Percentiles rank a stretch among this genome's conserved stretches.
Conservation (phyloP, 64 coral and sea anemone genomes). For the Pocillopora verrucosa region DNA sequence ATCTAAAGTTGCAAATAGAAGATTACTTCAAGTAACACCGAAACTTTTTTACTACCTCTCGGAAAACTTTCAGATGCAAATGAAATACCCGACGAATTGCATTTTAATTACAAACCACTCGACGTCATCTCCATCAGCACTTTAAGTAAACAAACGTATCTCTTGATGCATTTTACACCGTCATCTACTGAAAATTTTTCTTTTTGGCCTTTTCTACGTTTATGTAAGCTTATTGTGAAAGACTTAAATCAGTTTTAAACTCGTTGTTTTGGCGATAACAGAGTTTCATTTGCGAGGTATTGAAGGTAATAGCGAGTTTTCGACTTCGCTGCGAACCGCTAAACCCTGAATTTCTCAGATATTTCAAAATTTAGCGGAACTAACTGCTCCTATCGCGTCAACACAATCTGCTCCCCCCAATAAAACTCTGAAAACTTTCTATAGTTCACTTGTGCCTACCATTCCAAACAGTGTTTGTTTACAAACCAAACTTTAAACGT, state of each 20-base stretch:
- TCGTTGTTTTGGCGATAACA: neutral
- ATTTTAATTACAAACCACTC: neutral
- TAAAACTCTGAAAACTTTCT: neutral
- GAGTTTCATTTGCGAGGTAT: neutral
- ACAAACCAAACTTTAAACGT: neutral
- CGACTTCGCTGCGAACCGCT: neutral
- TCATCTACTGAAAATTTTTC: neutral
- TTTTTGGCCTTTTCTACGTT: neutral
- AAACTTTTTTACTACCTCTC: neutral
- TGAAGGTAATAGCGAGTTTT: neutral
- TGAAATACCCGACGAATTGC: neutral
- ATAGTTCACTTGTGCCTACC: neutral
- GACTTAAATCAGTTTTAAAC: neutral
- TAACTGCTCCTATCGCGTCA: too few species aligned
- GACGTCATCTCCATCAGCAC: neutral
- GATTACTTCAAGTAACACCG: neutral
- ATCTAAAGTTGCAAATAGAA: neutral
- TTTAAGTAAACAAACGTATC: slow-evolving; percentile 19
- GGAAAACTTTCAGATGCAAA: neutral
- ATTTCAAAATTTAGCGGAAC: too few species aligned
- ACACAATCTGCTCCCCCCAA: too few species aligned
- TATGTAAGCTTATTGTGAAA: neutral
- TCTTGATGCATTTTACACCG: neutral
- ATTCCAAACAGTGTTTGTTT: neutral
- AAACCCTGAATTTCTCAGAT: neutral